Conservation (phyloP, 2,113 vertebrate genomes). For the Epinephelus lanceolatus region DNA sequence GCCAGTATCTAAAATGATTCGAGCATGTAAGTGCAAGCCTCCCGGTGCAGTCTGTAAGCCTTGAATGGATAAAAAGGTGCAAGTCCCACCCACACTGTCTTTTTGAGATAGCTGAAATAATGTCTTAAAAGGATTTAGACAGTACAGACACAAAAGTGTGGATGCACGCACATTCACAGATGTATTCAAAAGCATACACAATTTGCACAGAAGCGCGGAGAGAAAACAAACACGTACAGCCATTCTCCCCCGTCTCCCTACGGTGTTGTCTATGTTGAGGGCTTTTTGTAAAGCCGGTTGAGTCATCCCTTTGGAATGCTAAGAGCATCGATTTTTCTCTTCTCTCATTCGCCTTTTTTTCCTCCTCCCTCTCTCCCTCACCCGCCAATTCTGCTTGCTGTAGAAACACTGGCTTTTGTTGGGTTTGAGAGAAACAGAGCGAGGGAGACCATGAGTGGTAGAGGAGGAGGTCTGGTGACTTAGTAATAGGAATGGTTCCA, state of each 20-base stretch:
- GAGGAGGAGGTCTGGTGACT: conserved; percentile 40
- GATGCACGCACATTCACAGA: background rate
- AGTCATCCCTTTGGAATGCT: conserved; percentile 81
- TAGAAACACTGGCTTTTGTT: conserved; percentile 66
- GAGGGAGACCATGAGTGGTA: conserved; percentile 22
- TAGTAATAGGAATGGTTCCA: conserved; percentile 50
- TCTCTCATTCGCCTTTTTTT: conserved; percentile 39
- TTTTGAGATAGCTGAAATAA: conserved; percentile 12
- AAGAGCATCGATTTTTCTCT: conserved; percentile 73
- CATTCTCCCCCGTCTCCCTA: conserved; percentile 42
- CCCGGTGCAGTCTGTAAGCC: conserved; percentile 5
- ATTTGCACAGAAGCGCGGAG: conserved; percentile 31
- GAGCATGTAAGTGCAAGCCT: conserved; percentile 29
- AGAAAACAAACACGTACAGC: conserved; percentile 36
- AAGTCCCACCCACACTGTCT: conserved; percentile 5
- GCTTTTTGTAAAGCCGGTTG: conserved; percentile 70
- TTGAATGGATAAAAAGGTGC: conserved; percentile 26
- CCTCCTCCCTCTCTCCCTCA: conserved; percentile 39
- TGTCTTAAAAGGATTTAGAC: conserved; percentile 17
- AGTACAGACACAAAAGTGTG: background rate
- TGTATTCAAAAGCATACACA: conserved; percentile 23
- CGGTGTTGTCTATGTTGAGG: conserved; percentile 50
- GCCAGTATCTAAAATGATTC: background rate
- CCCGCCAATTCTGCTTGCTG: conserved; percentile 52
- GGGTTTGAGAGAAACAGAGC: conserved; percentile 33